A percentile compares a stretch with the other conserved stretches of the same genome.
These are phyloP conservation scores for Anguilla obscura DNA, from an alignment of 2,797 vertebrate species.

Conservation along the genomic window DNA sequence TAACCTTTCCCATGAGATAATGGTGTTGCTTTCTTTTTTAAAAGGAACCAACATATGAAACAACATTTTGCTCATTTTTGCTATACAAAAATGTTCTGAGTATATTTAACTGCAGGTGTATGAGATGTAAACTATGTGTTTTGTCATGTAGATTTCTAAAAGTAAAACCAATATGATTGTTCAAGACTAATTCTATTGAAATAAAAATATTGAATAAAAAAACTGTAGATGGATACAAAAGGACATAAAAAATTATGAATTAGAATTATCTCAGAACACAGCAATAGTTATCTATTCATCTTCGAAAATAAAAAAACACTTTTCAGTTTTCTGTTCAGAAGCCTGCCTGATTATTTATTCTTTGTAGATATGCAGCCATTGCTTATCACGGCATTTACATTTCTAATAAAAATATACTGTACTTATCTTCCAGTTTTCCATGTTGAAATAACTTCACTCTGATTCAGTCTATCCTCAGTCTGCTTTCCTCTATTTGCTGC, in stretches of 20 bases:
- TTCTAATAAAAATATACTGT: neutral
- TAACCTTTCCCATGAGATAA: neutral
- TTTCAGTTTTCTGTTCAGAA: neutral
- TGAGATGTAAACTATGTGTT: neutral
- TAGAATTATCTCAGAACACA: neutral
- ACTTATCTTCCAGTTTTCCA: neutral
- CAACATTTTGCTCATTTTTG: neutral
- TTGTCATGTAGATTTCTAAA: neutral
- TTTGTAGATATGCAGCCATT: neutral
- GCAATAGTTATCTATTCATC: neutral
- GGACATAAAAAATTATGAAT: neutral
- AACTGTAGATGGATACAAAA: neutral
- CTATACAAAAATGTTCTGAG: neutral
- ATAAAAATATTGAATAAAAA: neutral
- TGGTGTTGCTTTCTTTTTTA: neutral
- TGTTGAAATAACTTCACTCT: neutral
- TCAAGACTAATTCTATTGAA: neutral
- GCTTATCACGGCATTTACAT: neutral
- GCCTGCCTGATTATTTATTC: neutral
- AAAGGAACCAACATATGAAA: neutral
- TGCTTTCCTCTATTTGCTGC: neutral
- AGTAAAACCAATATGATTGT: neutral
- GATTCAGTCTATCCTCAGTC: slow-evolving; percentile 19
- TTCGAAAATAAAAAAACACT: neutral
- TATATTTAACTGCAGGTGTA: neutral